Evolutionary conservation across 2,113 vertebrate species (phyloP).

Genomic region (Barnardius zonarius): DNA sequence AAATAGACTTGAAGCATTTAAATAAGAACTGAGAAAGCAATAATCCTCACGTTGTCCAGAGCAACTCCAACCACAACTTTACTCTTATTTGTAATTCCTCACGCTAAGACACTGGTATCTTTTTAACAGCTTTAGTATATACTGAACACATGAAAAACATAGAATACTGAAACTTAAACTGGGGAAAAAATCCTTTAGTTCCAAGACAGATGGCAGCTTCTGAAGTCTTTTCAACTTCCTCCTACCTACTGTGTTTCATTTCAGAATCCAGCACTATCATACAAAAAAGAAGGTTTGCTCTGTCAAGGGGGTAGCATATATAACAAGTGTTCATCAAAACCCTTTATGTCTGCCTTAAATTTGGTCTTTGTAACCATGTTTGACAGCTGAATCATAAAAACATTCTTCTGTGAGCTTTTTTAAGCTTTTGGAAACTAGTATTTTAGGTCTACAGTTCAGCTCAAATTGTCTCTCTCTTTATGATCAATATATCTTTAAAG

Average conservation of each 20-base stretch:
- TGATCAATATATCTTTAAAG: not conserved
- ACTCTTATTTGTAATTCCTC: not conserved
- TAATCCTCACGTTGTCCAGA: not conserved
- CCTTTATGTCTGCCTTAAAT: not conserved
- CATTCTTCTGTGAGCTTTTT: not conserved
- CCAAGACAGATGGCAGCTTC: not conserved
- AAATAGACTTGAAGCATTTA: not conserved
- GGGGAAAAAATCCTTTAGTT: not conserved
- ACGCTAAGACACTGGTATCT: not conserved
- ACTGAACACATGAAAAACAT: not conserved
- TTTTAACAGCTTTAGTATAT: not conserved
- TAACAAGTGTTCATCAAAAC: not conserved
- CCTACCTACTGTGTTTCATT: not conserved
- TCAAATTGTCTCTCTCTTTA: not conserved
- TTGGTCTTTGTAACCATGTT: not conserved
- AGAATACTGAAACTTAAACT: not conserved
- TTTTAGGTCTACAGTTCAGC: not conserved
- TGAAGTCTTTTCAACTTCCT: conserved; percentile 17
- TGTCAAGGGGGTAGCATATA: not conserved
- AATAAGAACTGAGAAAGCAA: not conserved
- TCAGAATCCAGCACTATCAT: not conserved
- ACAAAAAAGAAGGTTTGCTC: not conserved
- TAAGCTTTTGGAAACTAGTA: not conserved
- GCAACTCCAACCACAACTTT: not conserved
- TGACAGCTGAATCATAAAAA: not conserved